Conservation (phyloP, 2,888 invertebrate species). For the Brachypalpus laphriformis region DNA sequence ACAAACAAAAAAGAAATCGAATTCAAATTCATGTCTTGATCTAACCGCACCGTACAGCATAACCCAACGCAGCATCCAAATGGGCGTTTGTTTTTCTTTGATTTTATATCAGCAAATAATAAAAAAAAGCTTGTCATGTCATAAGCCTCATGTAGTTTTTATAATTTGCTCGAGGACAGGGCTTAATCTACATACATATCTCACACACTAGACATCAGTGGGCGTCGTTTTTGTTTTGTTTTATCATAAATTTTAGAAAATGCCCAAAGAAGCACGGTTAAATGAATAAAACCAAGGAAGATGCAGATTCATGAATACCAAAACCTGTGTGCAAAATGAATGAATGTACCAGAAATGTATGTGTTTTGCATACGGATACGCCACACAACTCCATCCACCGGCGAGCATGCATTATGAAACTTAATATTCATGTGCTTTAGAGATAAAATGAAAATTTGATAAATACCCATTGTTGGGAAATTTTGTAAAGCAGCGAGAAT, state of each 20-base stretch:
- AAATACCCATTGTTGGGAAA: slow-evolving; percentile 56
- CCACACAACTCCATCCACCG: slow-evolving; percentile 49
- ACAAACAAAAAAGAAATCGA: slow-evolving; percentile 2
- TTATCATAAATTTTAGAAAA: slow-evolving; percentile 32
- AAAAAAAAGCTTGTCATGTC: slow-evolving; percentile 26
- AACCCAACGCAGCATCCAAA: slow-evolving; percentile 7
- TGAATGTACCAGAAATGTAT: slow-evolving; percentile 13
- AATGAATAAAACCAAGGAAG: slow-evolving; percentile 48
- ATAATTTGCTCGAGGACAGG: slow-evolving; percentile 53
- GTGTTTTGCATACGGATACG: slow-evolving; percentile 55
- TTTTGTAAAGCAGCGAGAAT: slow-evolving; percentile 57
- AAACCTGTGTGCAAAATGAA: slow-evolving; percentile 38
- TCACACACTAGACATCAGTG: slow-evolving; percentile 22
- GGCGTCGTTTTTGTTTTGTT: slow-evolving; percentile 38
- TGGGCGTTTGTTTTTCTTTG: slow-evolving; percentile 53
- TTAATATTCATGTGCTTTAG: slow-evolving; percentile 54
- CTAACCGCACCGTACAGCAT: neutral
- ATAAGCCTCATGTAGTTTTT: slow-evolving; percentile 25
- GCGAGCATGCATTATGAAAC: slow-evolving; percentile 47
- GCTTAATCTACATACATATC: slow-evolving; percentile 47
- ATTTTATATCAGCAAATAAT: slow-evolving; percentile 29
- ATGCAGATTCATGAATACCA: slow-evolving; percentile 65
- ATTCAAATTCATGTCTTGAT: neutral
- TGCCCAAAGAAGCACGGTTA: slow-evolving; percentile 36
- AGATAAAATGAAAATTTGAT: slow-evolving; percentile 61